These are phyloP conservation scores for Sardinella longiceps DNA, from an alignment of 2,797 vertebrate genomes.

Conservation along the genomic window DNA sequence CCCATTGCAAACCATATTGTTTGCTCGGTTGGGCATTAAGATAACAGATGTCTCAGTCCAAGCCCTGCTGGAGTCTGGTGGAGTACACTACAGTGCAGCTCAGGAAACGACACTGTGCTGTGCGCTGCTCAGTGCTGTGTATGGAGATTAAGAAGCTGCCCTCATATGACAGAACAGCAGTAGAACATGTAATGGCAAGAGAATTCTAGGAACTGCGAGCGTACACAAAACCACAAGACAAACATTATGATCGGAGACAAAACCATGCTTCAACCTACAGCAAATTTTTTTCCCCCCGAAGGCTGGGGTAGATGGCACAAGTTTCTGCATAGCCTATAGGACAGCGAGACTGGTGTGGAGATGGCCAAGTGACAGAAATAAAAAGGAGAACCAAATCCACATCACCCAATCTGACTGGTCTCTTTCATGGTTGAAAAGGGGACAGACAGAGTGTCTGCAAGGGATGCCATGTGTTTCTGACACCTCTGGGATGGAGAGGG, in stretches of 20 bases:
- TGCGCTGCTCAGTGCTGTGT: conserved; percentile 41
- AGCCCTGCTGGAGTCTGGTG: neutral
- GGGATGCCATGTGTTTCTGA: conserved; percentile 42
- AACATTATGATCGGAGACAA: neutral
- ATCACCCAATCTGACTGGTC: conserved; percentile 5
- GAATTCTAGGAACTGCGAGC: neutral
- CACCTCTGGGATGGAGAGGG: neutral
- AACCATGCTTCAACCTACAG: neutral
- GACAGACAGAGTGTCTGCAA: neutral
- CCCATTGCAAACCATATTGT: conserved; percentile 80
- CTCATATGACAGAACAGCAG: conserved; percentile 39
- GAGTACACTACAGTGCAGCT: neutral
- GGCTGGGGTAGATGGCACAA: neutral
- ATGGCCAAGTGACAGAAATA: conserved; percentile 32
- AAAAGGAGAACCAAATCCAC: conserved; percentile 20
- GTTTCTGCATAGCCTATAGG: neutral
- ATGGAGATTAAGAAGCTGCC: conserved; percentile 52
- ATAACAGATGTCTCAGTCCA: conserved; percentile 70
- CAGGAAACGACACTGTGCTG: too few relatives aligned
- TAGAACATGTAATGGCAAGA: neutral
- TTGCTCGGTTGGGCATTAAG: conserved; percentile 64
- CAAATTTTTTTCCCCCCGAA: neutral
- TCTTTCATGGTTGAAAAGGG: neutral
- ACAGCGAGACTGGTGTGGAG: neutral
- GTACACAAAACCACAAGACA: neutral